These are phyloP conservation scores for Zosterops lateralis DNA, from an alignment of 2,113 vertebrate genomes.

Conservation along the genomic window DNA sequence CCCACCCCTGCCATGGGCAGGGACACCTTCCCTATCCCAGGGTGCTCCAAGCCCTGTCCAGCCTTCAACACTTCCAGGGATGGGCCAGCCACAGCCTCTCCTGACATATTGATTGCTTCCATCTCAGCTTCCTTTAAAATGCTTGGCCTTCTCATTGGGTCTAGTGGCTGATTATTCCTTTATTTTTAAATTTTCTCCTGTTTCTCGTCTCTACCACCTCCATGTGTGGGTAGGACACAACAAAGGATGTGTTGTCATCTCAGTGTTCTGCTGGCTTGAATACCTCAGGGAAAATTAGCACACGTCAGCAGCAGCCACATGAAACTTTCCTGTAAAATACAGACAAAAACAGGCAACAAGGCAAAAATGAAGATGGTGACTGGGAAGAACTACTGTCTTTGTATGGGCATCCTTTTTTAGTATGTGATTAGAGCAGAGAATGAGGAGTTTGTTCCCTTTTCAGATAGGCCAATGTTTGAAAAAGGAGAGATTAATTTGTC, in stretches of 20 bases:
- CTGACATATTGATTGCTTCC: background rate
- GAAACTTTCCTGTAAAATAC: background rate
- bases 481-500: background rate
- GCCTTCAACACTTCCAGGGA: background rate
- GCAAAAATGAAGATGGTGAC: background rate
- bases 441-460: background rate
- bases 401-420: fast-evolving
- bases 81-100: background rate
- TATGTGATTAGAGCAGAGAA: background rate
- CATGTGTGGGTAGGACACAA: background rate
- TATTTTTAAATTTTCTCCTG: background rate
- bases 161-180: background rate
- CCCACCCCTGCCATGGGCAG: background rate
- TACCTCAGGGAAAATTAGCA: background rate
- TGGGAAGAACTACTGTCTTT: background rate
- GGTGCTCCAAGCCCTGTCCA: fast-evolving
- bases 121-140: background rate
- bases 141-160: background rate
- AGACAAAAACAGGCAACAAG: background rate
- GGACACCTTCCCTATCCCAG: background rate
- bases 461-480: background rate
- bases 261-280: background rate
- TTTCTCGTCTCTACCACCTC: background rate
- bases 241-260: background rate
- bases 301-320: background rate